Evolutionary conservation across 2,888 invertebrate genomes (phyloP).

Genomic region (Scrobipalpa costella): DNA sequence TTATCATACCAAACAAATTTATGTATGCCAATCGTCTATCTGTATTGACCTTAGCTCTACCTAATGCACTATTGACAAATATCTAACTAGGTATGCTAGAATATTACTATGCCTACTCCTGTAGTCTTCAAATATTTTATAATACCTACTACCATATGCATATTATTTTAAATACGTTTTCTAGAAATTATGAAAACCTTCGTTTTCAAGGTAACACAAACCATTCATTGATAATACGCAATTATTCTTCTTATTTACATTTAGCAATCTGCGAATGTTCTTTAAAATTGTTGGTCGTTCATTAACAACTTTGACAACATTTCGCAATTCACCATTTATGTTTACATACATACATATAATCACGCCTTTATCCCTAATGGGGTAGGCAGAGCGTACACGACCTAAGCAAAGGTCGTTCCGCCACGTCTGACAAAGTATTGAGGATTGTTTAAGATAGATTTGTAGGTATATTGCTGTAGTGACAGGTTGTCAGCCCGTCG

Average conservation of each 20-base stretch:
- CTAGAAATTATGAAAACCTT: not conserved
- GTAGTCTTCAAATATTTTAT: not conserved
- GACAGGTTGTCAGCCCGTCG: too few relatives aligned
- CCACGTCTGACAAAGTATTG: too few relatives aligned
- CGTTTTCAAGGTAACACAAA: not conserved
- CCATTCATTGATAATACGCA: not conserved
- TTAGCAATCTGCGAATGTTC: not conserved
- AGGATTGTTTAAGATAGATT: too few relatives aligned
- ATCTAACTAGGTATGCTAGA: not conserved
- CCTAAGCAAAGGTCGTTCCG: too few relatives aligned
- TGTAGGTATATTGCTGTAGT: too few relatives aligned
- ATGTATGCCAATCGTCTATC: not conserved
- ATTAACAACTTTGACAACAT: not conserved
- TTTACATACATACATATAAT: too few relatives aligned
- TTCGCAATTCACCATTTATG: too few relatives aligned
- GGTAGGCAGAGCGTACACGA: too few relatives aligned
- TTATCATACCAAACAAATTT: not conserved
- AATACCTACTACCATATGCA: not conserved
- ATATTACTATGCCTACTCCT: too few relatives aligned
- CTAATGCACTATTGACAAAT: not conserved
- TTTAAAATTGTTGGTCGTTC: not conserved
- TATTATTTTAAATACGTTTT: not conserved
- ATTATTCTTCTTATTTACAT: not conserved
- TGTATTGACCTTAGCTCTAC: not conserved
- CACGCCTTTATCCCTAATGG: too few relatives aligned